These are phyloP conservation scores for Tipula helvola DNA, from an alignment of 2,888 invertebrate species.

Conservation along the genomic window DNA sequence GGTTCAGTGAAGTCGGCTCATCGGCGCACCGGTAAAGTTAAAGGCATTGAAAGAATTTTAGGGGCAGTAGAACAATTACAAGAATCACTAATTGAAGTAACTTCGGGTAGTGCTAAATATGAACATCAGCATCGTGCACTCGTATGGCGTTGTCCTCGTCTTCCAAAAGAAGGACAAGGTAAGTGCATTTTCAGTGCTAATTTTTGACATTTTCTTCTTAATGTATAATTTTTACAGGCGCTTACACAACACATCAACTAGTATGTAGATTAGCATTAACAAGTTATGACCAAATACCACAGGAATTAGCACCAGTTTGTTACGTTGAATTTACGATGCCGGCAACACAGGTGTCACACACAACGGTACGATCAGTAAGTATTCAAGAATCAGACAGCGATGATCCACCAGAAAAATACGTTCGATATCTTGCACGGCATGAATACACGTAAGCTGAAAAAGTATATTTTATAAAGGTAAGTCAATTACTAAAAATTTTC, in stretches of 20 bases:
- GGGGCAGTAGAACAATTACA: slow-evolving; percentile 85
- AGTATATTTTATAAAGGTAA: background rate
- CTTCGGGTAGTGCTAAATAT: slow-evolving; percentile 95
- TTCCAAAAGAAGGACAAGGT: slow-evolving; percentile 99
- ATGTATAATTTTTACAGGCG: slow-evolving; percentile 47
- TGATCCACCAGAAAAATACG: slow-evolving; percentile 95
- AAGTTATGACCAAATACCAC: slow-evolving; percentile 95
- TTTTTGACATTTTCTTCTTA: background rate
- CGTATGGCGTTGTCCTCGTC: slow-evolving; percentile 94
- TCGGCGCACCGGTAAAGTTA: slow-evolving; percentile 76
- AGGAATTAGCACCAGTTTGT: slow-evolving; percentile 75
- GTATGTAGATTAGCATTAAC: slow-evolving; percentile 90
- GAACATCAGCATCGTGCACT: slow-evolving; percentile 96
- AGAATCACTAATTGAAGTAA: slow-evolving; percentile 87
- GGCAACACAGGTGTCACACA: slow-evolving; percentile 87
- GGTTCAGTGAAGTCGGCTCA: slow-evolving; percentile 94
- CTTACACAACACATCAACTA: slow-evolving; percentile 95
- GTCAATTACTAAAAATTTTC: background rate
- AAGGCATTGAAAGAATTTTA: slow-evolving; percentile 82
- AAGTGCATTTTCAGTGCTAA: slow-evolving; percentile 15
- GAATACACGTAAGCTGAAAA: slow-evolving; percentile 64
- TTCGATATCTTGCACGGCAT: slow-evolving; percentile 89
- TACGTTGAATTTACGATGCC: slow-evolving; percentile 98
- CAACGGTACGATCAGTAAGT: slow-evolving; percentile 88
- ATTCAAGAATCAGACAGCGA: slow-evolving; percentile 74